Conservation (phyloP, 2,888 invertebrate species). For the Ceraclea dissimilis region DNA sequence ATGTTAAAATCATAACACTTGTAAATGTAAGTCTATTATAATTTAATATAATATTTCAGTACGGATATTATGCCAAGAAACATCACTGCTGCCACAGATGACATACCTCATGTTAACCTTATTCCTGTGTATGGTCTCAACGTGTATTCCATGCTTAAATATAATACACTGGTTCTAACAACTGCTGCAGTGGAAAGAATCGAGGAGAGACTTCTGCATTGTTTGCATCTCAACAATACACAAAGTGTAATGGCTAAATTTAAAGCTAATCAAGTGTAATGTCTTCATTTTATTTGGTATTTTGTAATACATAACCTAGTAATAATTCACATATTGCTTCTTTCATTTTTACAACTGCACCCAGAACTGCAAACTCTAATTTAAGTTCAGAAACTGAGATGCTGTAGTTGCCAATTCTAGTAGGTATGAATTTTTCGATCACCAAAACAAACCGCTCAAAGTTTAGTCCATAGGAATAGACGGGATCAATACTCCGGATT, state of each 20-base stretch:
- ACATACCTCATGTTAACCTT: constrained; percentile 75
- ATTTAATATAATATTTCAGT: constrained; percentile 41
- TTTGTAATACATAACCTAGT: neutral
- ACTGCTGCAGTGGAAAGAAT: constrained; percentile 75
- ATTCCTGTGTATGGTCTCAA: constrained; percentile 97
- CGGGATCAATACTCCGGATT: too few species aligned
- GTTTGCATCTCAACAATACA: constrained; percentile 56
- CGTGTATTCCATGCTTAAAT: constrained; percentile 94
- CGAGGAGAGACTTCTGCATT: constrained; percentile 67
- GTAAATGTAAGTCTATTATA: neutral
- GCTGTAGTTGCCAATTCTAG: too few species aligned
- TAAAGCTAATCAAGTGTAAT: constrained; percentile 48
- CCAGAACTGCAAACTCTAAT: too few species aligned
- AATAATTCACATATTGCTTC: neutral
- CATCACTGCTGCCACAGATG: constrained; percentile 73
- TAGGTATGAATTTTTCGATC: too few species aligned
- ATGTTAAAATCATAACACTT: neutral
- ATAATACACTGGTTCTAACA: constrained; percentile 86
- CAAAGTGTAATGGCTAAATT: constrained; percentile 41
- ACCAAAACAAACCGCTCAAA: too few species aligned
- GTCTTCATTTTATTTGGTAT: neutral
- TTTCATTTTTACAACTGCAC: neutral
- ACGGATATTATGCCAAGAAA: constrained; percentile 82
- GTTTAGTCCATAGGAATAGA: too few species aligned
- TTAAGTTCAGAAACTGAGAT: too few species aligned